phyloP scores from a whole-genome alignment of 2,113 vertebrate species.

The Orcinus orca region DNA sequence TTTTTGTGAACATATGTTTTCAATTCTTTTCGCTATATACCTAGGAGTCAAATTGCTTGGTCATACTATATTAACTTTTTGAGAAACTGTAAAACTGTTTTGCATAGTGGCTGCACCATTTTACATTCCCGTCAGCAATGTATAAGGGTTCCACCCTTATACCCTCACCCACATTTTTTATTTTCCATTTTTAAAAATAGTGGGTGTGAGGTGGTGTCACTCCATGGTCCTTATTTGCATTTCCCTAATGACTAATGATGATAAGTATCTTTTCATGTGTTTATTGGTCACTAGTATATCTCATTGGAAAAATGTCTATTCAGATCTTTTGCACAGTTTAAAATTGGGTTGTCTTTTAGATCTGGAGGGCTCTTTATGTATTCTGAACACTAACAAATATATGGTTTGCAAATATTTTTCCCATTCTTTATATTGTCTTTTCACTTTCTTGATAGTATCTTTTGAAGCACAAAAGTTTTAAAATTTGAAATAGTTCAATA shows the following conservation, averaged over 20 bases:
- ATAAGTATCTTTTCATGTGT: background rate
- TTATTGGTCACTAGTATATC: background rate
- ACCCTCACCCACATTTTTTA: background rate
- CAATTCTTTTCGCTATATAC: background rate
- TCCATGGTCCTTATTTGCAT: background rate
- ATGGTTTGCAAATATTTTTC: background rate
- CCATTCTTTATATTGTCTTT: background rate
- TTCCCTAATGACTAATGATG: background rate
- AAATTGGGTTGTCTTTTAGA: background rate
- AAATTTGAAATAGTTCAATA: background rate
- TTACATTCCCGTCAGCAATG: background rate
- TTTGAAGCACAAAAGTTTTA: background rate
- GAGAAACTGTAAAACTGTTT: background rate
- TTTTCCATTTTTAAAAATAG: background rate
- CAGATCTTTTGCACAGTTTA: background rate
- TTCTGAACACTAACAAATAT: background rate
- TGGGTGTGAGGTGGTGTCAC: background rate
- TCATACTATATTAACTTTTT: background rate
- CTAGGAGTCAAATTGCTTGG: background rate
- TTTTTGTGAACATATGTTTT: background rate
- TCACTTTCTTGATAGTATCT: background rate
- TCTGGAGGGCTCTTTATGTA: background rate
- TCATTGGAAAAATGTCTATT: background rate
- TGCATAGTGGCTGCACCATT: background rate
- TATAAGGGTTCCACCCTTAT: background rate